Evolutionary conservation across 2,797 vertebrate species (phyloP).

Genomic region (Bucorvus abyssinicus): DNA sequence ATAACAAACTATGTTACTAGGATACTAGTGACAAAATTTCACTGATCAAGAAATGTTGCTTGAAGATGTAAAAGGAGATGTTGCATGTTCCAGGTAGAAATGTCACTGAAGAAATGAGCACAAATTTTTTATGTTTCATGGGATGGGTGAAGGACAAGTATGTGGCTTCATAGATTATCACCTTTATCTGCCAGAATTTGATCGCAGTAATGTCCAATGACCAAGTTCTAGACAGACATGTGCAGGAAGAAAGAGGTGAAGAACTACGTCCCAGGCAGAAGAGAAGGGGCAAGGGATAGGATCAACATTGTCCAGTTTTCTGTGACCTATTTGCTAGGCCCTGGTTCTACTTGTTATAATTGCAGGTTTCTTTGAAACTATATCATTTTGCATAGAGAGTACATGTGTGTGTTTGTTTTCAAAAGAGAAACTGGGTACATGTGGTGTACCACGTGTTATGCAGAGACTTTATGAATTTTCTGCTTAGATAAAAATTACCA

Average conservation of each 20-base stretch:
- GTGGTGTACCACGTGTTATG: fast-evolving
- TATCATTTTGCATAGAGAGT: background rate
- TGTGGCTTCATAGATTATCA: background rate
- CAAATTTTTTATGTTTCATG: background rate
- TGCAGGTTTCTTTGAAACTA: background rate
- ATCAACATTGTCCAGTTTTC: background rate
- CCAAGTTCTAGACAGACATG: background rate
- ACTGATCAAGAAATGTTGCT: background rate
- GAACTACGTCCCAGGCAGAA: background rate
- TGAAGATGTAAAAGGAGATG: background rate
- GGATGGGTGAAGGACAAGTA: background rate
- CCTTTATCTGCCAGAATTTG: background rate
- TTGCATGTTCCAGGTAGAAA: background rate
- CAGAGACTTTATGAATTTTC: background rate
- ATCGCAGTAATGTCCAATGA: background rate
- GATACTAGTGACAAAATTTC: background rate
- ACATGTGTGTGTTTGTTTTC: background rate
- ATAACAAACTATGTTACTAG: background rate
- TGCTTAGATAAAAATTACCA: conserved; percentile 10
- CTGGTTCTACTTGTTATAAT: background rate
- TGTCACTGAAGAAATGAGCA: background rate
- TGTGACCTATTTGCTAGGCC: background rate
- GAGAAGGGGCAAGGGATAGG: background rate
- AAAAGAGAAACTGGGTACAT: background rate
- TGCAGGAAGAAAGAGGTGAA: background rate